Conservation (phyloP, 2,888 invertebrate species). For the Coecobrya sp. region DNA sequence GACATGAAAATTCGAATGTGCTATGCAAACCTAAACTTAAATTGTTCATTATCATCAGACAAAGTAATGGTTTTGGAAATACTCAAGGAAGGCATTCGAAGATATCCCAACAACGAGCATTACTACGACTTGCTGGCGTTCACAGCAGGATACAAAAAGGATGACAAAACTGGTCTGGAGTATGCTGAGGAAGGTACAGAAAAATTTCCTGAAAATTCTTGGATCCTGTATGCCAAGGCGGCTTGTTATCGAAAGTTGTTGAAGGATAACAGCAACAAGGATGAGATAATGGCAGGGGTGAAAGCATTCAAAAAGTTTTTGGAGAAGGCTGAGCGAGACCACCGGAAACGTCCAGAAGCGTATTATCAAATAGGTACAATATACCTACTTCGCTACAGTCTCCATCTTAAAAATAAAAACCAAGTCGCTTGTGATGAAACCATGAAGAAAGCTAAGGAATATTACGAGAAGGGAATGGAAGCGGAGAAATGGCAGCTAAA, state of each 20-base stretch:
- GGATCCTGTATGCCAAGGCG: not conserved
- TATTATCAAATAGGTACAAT: not conserved
- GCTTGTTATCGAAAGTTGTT: not conserved
- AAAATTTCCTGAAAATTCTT: not conserved
- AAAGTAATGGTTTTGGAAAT: not conserved
- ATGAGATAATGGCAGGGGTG: not conserved
- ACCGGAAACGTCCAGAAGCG: conserved; percentile 16
- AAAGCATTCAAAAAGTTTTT: conserved; percentile 4
- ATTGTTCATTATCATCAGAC: not conserved
- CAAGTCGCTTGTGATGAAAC: not conserved
- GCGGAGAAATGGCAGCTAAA: not conserved
- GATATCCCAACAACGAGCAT: not conserved
- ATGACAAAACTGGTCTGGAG: not conserved
- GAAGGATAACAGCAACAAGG: not conserved
- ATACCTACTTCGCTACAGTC: not conserved
- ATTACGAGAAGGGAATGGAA: not conserved
- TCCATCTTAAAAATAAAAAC: not conserved
- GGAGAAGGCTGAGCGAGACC: not conserved
- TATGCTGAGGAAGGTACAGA: not conserved
- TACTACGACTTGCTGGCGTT: not conserved
- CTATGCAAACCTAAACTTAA: not conserved
- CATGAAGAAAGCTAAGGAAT: not conserved
- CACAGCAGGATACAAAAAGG: not conserved
- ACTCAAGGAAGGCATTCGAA: not conserved
- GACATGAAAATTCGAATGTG: not conserved